Conservation (phyloP, 2,797 vertebrate species). For the Sebastes trivittatus region DNA sequence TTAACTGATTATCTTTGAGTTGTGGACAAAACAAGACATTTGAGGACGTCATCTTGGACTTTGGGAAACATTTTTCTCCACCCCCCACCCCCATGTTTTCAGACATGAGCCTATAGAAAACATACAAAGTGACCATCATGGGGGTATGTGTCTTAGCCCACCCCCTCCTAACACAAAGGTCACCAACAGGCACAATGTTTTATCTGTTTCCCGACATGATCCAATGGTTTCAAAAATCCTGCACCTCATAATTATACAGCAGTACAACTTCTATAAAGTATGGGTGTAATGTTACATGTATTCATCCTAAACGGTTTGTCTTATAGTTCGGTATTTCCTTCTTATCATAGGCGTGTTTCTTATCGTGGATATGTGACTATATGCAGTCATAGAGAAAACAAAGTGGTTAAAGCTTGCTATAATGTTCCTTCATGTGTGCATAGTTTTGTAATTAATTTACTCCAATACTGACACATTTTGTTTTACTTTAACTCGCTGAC, state of each 20-base stretch:
- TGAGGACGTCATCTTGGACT: fast-evolving
- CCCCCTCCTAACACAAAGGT: neutral
- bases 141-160: neutral
- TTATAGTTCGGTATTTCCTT: too few relatives aligned
- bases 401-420: too few relatives aligned
- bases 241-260: neutral
- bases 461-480: too few relatives aligned
- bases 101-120: conserved; percentile 12
- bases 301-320: too few relatives aligned
- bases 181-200: neutral
- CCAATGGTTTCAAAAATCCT: neutral
- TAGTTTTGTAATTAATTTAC: too few relatives aligned
- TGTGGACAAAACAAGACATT: too few relatives aligned
- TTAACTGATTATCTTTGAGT: fast-evolving
- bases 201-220: neutral
- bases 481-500: too few relatives aligned
- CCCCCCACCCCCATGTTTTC: neutral
- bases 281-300: too few relatives aligned
- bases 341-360: too few relatives aligned
- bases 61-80: neutral
- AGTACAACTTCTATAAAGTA: neutral
- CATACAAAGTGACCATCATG: neutral
- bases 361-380: too few relatives aligned
- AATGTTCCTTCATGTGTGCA: too few relatives aligned
- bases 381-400: too few relatives aligned